These are phyloP conservation scores for Lophotis ruficrista DNA, from an alignment of 2,113 vertebrate species.

Conservation along the genomic window DNA sequence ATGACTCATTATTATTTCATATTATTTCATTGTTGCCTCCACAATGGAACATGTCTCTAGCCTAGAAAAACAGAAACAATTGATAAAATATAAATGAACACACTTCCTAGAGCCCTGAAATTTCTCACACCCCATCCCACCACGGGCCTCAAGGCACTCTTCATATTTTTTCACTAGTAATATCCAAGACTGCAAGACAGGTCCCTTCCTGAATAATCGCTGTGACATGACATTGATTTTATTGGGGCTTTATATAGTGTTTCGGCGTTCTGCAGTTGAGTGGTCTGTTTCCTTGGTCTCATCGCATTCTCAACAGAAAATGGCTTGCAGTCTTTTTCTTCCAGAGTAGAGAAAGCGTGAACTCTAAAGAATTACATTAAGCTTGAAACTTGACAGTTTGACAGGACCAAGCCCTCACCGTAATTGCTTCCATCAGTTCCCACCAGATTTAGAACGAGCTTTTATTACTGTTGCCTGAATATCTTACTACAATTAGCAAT, in stretches of 20 bases:
- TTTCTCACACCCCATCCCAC: background rate
- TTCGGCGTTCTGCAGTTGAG: background rate
- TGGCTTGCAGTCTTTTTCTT: constrained; percentile 1
- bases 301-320: constrained; percentile 1
- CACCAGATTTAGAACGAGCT: constrained; percentile 8
- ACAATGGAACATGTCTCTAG: background rate
- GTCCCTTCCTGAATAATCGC: constrained; percentile 13
- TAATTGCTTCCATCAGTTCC: constrained; percentile 17
- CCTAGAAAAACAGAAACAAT: constrained; percentile 9
- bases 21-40: constrained; percentile 18
- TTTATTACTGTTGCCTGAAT: background rate
- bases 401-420: background rate
- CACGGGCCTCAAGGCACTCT: background rate
- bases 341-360: background rate
- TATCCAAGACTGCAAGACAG: background rate
- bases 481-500: constrained; percentile 16
- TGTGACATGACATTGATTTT: constrained; percentile 15
- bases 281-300: background rate
- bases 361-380: constrained; percentile 9
- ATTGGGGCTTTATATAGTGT: background rate
- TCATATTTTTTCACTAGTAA: background rate
- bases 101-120: background rate
- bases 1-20: background rate
- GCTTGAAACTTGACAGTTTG: background rate
- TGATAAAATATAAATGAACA: background rate